Percentiles rank a stretch among this genome's conserved stretches.
Evolutionary conservation across 2,113 vertebrate genomes (phyloP).

Genomic region (Leptobrachium ailaonicum): DNA sequence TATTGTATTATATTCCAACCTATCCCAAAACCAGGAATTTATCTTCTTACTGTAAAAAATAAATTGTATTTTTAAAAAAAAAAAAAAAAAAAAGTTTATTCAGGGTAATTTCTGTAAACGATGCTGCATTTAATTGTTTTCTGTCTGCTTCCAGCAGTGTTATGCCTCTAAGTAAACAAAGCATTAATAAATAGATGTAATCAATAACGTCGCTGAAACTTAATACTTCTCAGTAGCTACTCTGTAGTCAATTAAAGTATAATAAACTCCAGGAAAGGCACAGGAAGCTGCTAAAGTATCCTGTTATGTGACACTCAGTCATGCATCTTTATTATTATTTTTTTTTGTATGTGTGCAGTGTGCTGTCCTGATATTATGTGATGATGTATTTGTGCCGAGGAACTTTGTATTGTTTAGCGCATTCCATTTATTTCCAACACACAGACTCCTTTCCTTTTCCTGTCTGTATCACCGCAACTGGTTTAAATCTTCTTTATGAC

Average conservation of each 20-base stretch:
- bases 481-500: conserved; percentile 41
- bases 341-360: conserved; percentile 29
- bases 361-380: conserved; percentile 44
- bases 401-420: conserved; percentile 38
- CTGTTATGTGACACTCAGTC: conserved; percentile 47
- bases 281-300: conserved; percentile 45
- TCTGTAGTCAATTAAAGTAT: conserved; percentile 44
- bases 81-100: neutral
- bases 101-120: too few species aligned
- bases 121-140: neutral
- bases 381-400: conserved; percentile 45
- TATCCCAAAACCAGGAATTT: too few species aligned
- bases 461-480: conserved; percentile 35
- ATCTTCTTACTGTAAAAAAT: too few species aligned
- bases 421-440: conserved; percentile 37
- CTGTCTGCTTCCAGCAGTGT: conserved; percentile 39
- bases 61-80: neutral
- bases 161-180: conserved; percentile 38
- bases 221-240: conserved; percentile 35
- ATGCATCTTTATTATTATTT: conserved; percentile 45
- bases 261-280: conserved; percentile 47
- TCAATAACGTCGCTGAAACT: conserved; percentile 38
- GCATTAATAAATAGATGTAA: conserved; percentile 44
- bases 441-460: conserved; percentile 46
- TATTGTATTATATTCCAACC: too few species aligned